Evolutionary conservation across 2,113 vertebrate genomes (phyloP).

Genomic region (Orthonyx spaldingii): DNA sequence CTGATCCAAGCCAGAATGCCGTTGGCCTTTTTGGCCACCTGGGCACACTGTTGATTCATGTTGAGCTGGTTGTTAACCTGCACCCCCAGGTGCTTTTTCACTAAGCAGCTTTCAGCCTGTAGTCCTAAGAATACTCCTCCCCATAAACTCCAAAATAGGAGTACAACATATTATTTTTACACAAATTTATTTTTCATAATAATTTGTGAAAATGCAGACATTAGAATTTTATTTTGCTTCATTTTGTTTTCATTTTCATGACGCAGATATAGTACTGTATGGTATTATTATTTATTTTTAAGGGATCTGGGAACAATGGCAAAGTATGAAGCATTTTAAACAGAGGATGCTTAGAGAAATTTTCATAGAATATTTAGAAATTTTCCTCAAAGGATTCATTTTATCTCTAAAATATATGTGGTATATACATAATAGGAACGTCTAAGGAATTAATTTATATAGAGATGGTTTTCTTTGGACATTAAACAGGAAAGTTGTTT

Average conservation of each 20-base stretch:
- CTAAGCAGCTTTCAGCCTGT: neutral
- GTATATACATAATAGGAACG: neutral
- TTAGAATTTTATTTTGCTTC: neutral
- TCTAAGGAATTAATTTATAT: neutral
- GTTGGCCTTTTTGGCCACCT: neutral
- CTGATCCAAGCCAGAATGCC: neutral
- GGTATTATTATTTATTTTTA: neutral
- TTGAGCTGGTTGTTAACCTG: neutral
- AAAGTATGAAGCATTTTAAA: neutral
- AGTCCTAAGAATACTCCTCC: neutral
- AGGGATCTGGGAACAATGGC: neutral
- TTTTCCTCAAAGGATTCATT: neutral
- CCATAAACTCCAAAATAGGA: neutral
- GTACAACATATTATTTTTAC: neutral
- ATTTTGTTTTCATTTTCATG: neutral
- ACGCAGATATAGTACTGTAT: neutral
- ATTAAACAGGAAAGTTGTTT: neutral
- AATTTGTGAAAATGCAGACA: neutral
- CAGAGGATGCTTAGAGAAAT: neutral
- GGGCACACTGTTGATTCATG: neutral
- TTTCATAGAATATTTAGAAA: neutral
- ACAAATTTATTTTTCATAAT: neutral
- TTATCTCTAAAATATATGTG: neutral
- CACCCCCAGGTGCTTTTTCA: neutral
- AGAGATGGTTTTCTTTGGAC: neutral